These are phyloP conservation scores for Tangara arthus DNA, from an alignment of 2,797 vertebrate genomes.

Conservation along the genomic window DNA sequence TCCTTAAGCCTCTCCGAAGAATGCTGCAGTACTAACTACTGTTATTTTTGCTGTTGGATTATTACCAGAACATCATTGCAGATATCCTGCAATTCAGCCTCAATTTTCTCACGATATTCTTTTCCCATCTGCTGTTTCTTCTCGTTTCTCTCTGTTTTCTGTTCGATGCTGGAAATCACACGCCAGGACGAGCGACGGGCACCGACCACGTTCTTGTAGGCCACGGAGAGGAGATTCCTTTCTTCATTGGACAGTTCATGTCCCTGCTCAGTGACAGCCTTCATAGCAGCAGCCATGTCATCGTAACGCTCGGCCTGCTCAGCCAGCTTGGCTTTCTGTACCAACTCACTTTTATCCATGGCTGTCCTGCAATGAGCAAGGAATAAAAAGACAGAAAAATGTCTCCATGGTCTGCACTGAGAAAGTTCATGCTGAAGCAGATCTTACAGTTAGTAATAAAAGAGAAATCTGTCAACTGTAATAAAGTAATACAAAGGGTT, in stretches of 20 bases:
- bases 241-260: constrained; percentile 94
- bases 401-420: background rate
- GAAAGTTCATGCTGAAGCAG: background rate
- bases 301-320: constrained; percentile 98
- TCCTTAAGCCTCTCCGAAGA: constrained; percentile 3
- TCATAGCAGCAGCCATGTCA: constrained; percentile 97
- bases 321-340: constrained; percentile 98
- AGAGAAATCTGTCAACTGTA: background rate
- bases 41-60: constrained; percentile 51
- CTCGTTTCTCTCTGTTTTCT: constrained; percentile 94
- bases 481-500: background rate
- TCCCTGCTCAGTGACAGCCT: constrained; percentile 91
- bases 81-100: constrained; percentile 93
- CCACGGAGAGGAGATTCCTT: constrained; percentile 96
- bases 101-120: constrained; percentile 95
- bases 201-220: constrained; percentile 98
- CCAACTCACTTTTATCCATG: constrained; percentile 97
- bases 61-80: constrained; percentile 96
- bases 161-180: constrained; percentile 97
- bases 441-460: background rate
- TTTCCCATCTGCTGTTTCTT: constrained; percentile 97
- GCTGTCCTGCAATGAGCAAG: constrained; percentile 63
- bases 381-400: background rate
- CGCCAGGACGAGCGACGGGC: constrained; percentile 98
- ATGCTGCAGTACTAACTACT: constrained; percentile 22